phyloP scores from a whole-genome alignment of 1,140 invertebrate genomes.

The Paraescarpia echinospica region DNA sequence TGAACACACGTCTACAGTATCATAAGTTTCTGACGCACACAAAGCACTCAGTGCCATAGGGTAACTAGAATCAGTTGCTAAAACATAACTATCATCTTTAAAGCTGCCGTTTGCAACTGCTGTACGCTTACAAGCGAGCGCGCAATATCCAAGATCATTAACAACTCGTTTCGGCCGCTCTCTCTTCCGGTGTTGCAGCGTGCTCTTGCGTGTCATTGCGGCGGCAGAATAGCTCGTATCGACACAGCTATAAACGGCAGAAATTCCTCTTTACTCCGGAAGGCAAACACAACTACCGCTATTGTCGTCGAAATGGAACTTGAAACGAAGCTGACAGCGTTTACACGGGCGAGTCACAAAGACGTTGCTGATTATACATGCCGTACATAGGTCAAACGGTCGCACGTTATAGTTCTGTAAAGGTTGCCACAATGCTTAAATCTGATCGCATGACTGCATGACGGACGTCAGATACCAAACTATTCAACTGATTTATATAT shows the following conservation, averaged over 20 bases:
- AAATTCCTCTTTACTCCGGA: background rate
- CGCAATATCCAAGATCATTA: background rate
- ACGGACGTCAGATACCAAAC: background rate
- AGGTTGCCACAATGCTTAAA: background rate
- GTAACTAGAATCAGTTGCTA: background rate
- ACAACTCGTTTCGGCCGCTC: background rate
- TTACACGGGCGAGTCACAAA: background rate
- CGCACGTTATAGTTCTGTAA: background rate
- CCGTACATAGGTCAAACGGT: background rate
- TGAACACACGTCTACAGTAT: background rate
- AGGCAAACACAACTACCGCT: background rate
- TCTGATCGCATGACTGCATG: background rate
- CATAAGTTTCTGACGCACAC: background rate
- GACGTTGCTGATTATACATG: background rate
- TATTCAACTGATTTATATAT: background rate
- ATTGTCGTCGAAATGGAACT: conserved; percentile 5
- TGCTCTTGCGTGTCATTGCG: background rate
- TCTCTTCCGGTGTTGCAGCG: background rate
- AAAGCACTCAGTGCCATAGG: background rate
- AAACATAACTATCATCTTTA: background rate
- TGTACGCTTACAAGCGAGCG: background rate
- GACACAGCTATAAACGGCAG: background rate
- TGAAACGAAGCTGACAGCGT: background rate
- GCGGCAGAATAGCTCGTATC: background rate
- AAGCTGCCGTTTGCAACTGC: background rate